phyloP scores from a whole-genome alignment of 2,888 invertebrate genomes.

The Xanthorhoe spadicearia region DNA sequence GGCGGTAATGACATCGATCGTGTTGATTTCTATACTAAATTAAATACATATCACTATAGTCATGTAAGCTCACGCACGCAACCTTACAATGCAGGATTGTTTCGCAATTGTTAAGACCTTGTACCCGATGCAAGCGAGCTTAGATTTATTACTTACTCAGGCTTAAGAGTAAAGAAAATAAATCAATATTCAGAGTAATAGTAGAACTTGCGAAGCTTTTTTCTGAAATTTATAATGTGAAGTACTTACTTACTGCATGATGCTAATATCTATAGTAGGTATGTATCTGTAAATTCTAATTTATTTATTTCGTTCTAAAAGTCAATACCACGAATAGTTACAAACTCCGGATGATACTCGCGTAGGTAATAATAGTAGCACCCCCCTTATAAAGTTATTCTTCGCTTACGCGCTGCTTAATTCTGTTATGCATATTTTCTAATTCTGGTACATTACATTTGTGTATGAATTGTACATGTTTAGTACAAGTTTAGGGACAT shows the following conservation, averaged over 20 bases:
- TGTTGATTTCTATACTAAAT: neutral
- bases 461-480: neutral
- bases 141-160: constrained; percentile 39
- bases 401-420: constrained; percentile 1
- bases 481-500: constrained; percentile 1
- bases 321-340: no score
- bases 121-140: constrained; percentile 58
- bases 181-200: neutral
- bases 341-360: no score
- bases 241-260: no score
- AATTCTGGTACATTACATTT: neutral
- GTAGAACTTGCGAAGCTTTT: no score
- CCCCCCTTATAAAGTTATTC: no score
- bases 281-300: no score
- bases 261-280: no score
- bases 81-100: constrained; percentile 44
- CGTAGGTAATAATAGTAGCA: no score
- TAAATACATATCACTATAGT: constrained; percentile 7
- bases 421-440: constrained; percentile 7
- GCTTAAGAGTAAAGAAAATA: constrained; percentile 15
- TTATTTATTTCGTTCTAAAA: no score
- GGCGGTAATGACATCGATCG: neutral
- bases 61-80: constrained; percentile 35
- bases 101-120: constrained; percentile 57
- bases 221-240: no score